These are phyloP conservation scores for Philereme transversata DNA, from an alignment of 2,888 invertebrate genomes.

Conservation along the genomic window DNA sequence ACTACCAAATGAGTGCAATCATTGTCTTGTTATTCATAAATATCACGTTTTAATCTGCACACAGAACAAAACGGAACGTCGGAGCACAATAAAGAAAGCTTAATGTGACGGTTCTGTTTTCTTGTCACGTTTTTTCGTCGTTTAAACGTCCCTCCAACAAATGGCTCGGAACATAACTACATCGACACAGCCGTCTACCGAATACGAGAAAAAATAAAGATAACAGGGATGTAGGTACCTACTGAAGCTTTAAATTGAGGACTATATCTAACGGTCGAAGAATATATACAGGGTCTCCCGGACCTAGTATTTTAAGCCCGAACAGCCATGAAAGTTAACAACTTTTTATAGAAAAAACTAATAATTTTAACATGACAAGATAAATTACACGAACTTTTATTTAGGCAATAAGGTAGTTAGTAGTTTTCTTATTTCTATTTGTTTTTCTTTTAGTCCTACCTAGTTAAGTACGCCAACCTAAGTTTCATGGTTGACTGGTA, in stretches of 20 bases:
- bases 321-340: too few species aligned
- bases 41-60: conserved; percentile 71
- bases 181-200: conserved; percentile 55
- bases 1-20: conserved; percentile 35
- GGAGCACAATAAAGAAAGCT: conserved; percentile 68
- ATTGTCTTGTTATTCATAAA: conserved; percentile 54
- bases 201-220: conserved; percentile 50
- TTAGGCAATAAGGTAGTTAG: too few species aligned
- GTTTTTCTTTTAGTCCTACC: too few species aligned
- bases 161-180: conserved; percentile 71
- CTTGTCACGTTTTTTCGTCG: conserved; percentile 77
- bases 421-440: too few species aligned
- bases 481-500: too few species aligned
- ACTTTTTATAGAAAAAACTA: too few species aligned
- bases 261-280: too few species aligned
- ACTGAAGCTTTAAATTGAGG: background rate
- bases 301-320: too few species aligned
- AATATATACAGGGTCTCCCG: too few species aligned
- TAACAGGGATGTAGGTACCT: conserved; percentile 5
- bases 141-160: conserved; percentile 74
- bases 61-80: conserved; percentile 63
- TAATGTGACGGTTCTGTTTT: conserved; percentile 72
- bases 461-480: too few species aligned
- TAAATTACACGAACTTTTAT: too few species aligned
- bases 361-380: too few species aligned